These are phyloP conservation scores for Potamarius usumacintae DNA, from an alignment of 2,113 vertebrate species.

Conservation along the genomic window DNA sequence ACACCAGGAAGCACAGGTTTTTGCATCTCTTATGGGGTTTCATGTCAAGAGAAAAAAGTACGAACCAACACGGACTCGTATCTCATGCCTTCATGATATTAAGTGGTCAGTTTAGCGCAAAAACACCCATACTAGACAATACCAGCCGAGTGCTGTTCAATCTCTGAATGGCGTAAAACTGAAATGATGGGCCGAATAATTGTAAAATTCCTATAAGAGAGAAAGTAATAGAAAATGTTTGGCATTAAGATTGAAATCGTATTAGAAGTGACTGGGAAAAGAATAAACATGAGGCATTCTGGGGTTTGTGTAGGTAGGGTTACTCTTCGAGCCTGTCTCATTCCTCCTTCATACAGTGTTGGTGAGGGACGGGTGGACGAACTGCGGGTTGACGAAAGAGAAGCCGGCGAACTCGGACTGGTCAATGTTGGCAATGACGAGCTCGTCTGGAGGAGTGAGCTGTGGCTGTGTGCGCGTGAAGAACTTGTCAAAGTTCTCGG, in stretches of 20 bases:
- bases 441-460: conserved; percentile 91
- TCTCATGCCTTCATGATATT: background rate
- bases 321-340: background rate
- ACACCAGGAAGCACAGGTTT: conserved; percentile 49
- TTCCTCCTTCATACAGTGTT: conserved; percentile 73
- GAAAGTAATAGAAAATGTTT: background rate
- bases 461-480: conserved; percentile 94
- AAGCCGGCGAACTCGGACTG: conserved; percentile 96
- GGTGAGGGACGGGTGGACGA: conserved; percentile 75
- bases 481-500: conserved; percentile 98
- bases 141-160: background rate
- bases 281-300: conserved; percentile 36
- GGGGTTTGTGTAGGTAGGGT: conserved; percentile 43
- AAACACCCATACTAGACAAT: conserved; percentile 21
- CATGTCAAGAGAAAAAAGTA: conserved; percentile 13
- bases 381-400: conserved; percentile 93
- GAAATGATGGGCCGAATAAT: conserved; percentile 15
- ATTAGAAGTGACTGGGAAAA: background rate
- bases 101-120: background rate
- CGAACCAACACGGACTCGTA: conserved; percentile 9
- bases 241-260: background rate
- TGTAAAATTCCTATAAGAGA: conserved; percentile 21
- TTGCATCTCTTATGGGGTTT: conserved; percentile 26
- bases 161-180: conserved; percentile 31
- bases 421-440: conserved; percentile 97